Base-by-base conservation (phyloP, 1,140 invertebrate species). In the Dendrolimus punctatus region DNA sequence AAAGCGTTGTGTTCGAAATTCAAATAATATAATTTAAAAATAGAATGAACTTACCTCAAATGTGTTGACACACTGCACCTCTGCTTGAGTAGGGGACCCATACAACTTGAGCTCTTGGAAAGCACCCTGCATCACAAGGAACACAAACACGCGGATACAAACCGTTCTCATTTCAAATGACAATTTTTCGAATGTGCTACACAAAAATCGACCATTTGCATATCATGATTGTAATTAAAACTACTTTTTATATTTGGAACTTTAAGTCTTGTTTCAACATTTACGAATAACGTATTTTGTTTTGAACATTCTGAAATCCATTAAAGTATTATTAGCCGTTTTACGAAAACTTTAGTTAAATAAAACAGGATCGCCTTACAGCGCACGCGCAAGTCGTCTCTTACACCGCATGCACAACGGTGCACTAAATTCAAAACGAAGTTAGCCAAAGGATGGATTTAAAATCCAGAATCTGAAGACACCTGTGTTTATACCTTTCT, bases 91-190 rank as follows among this genome's bases (percentile, higher is more conserved):
- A 2, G 92, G 91, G 45, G 90, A 89, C 55, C 90, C 90, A 66
- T 89, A 92, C 53, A 94, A 80, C 83, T 93, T 93, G 58, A 94
- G 82, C 68, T 94, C 92, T 87, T 94, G 92, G 72, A 94, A 89
- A 6, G 91, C 91, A 49, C 93, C 93, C 93, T 94, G 91, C 70
- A 92, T 79, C 80, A 85, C 74, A 87, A 89, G 67, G 66, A 88
- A 53, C 4, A 63, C 80, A 65, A 84, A 50, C 54, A 85, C 68
- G 53, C 64, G 59, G 39, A 39, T 41, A 63, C 69, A 63, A 46
- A 74, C 45, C 54, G 53, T 42, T 55, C 54, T 56, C 71, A 76
- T 76, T 51, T 65, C 62, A 57, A 66, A 61, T 71, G 71, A 73
- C 73, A 76, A 66, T 69, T 71, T 72, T 72, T 70, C 57, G 53